Evolutionary conservation across 2,888 invertebrate species (phyloP).

Genomic region (Nasonia oneida): DNA sequence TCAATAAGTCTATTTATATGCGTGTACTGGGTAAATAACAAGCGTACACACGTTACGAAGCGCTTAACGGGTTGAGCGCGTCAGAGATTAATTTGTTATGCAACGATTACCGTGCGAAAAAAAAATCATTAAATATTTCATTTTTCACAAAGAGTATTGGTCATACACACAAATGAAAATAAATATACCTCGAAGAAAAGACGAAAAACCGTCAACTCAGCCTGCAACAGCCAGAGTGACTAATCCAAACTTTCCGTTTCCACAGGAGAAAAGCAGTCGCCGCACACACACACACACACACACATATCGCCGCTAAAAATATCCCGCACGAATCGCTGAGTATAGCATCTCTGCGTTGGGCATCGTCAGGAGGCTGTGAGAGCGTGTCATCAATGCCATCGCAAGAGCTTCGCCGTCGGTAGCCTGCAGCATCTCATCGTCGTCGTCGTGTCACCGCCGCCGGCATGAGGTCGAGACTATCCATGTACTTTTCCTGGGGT

Average conservation of each 20-base stretch:
- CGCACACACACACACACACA: background rate
- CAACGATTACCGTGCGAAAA: too few species aligned
- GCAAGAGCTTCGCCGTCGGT: slow-evolving; percentile 42
- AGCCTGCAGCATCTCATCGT: slow-evolving; percentile 22
- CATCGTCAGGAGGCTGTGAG: slow-evolving; percentile 11
- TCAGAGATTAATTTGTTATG: too few species aligned
- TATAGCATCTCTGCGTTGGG: background rate
- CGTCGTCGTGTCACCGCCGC: background rate
- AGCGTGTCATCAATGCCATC: slow-evolving; percentile 2
- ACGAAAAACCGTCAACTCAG: too few species aligned
- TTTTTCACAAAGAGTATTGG: too few species aligned
- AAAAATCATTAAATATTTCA: too few species aligned
- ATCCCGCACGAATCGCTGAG: background rate
- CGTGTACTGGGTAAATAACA: too few species aligned
- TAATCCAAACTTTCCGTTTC: background rate
- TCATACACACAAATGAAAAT: too few species aligned
- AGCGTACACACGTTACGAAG: too few species aligned
- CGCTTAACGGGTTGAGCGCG: too few species aligned
- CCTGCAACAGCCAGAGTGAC: background rate
- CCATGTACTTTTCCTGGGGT: slow-evolving; percentile 68
- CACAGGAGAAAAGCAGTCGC: background rate
- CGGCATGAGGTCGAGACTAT: slow-evolving; percentile 72
- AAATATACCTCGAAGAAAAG: too few species aligned
- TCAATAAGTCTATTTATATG: too few species aligned
- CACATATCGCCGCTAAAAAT: background rate